Base-by-base conservation (phyloP, 2,113 vertebrate genomes). In the Halichoerus grypus region DNA sequence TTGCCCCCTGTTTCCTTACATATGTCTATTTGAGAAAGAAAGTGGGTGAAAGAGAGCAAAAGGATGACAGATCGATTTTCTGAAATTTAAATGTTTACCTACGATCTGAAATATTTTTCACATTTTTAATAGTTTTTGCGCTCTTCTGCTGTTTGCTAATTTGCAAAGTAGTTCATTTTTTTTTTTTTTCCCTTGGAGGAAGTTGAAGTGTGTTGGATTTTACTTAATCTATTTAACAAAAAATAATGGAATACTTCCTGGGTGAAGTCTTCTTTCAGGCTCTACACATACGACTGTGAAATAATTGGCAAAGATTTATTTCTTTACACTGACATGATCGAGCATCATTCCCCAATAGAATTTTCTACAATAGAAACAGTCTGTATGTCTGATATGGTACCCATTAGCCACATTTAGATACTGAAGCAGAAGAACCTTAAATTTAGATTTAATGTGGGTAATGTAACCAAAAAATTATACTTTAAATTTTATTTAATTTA, bases 401-500 rank as follows among this genome's bases (percentile, higher is more conserved):
- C 14, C 0, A 42, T 9, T 10, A 81, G 24, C 46, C 31, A 72
- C 7, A 59, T 88, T 33, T 84, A 16, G 13, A 59, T 39, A 90
- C 28, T 81, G 39, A 55, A 9, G 4, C 21, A 63, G 15, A 59
- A 28, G 57, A 67, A 8, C 36, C 19, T 67, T 91, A 61, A 4
- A 51, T 93, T 87, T 92, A 21, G 33, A 74, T 39, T 55, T 72
- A 81, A 84, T 63, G 15, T 59, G 11, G 16, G 1, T 67, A 49
- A 26, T 84, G 4, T 86, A 11, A 65, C 16, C 7, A 88, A 93
- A 13, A 5, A 24, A 63, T 36, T 88, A 39, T 42, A 94, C 28
- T 82, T 83, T 59, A 49, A 65, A 36, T 65, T 92, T 83, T n/a
- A 59, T 67, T 90, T 63, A 79, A 96, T 85, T 80, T 61, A 39